These are phyloP conservation scores for Neocrepidodera transversa DNA, from an alignment of 2,888 invertebrate species.

Conservation along the genomic window DNA sequence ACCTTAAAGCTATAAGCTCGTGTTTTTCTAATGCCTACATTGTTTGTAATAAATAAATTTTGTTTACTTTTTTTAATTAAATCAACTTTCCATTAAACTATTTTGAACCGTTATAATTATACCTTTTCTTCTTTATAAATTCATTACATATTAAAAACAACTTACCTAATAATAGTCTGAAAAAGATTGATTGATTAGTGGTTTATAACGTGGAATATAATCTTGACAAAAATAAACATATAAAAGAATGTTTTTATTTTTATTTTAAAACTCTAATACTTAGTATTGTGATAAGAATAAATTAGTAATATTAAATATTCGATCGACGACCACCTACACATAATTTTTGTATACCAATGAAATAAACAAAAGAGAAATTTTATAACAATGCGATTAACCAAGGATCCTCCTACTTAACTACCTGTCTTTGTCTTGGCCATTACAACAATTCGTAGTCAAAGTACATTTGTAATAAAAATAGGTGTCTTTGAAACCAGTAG, in stretches of 20 bases:
- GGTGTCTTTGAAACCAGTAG: slow-evolving; percentile 33
- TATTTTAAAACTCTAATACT: too few relatives aligned
- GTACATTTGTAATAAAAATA: slow-evolving; percentile 35
- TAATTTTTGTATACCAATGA: slow-evolving; percentile 15
- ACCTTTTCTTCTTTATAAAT: slow-evolving; percentile 6
- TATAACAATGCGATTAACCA: slow-evolving; percentile 12
- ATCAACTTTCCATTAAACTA: slow-evolving; percentile 6
- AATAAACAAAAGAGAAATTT: slow-evolving; percentile 14
- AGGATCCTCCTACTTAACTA: slow-evolving; percentile 16
- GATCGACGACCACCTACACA: neutral
- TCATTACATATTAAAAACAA: slow-evolving; percentile 4
- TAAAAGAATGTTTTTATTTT: too few relatives aligned
- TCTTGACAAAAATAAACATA: too few relatives aligned
- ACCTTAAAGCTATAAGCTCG: too few relatives aligned
- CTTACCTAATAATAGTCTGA: neutral
- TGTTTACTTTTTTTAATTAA: slow-evolving; percentile 3
- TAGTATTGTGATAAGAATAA: too few relatives aligned
- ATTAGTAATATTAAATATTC: too few relatives aligned
- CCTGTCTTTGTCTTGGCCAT: slow-evolving; percentile 8
- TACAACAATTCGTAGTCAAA: slow-evolving; percentile 1
- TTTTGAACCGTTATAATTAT: slow-evolving; percentile 10
- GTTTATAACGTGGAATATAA: too few relatives aligned
- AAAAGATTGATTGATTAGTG: neutral
- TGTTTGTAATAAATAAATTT: neutral
- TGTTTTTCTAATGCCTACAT: neutral